phyloP scores from a whole-genome alignment of 2,888 invertebrate species.

The Leptodirus hochenwartii region DNA sequence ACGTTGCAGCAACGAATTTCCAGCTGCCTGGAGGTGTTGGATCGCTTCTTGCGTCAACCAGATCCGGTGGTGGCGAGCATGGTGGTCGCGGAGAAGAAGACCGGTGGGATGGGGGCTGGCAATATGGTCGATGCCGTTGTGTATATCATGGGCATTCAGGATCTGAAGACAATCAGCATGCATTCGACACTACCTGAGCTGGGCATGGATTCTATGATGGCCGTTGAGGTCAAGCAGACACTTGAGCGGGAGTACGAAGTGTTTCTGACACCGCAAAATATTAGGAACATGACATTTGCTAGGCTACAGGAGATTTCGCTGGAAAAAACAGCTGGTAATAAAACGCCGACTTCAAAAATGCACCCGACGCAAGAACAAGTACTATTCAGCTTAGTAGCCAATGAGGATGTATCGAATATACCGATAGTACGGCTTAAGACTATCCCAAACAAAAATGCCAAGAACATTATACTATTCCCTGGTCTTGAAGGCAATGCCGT shows the following conservation, averaged over 20 bases:
- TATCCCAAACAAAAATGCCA: constrained; percentile 9
- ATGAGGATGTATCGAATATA: constrained; percentile 34
- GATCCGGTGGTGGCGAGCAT: constrained; percentile 59
- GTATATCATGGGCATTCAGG: constrained; percentile 38
- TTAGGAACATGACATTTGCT: constrained; percentile 61
- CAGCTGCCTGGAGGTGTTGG: constrained; percentile 42
- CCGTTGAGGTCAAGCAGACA: constrained; percentile 87
- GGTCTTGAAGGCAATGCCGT: constrained; percentile 48
- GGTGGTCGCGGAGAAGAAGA: constrained; percentile 71
- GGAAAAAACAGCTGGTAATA: constrained; percentile 31
- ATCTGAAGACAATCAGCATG: constrained; percentile 48
- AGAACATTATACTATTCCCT: constrained; percentile 40
- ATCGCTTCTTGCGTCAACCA: constrained; percentile 48
- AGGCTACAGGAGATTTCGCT: constrained; percentile 37
- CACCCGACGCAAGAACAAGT: constrained; percentile 6
- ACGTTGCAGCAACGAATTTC: constrained; percentile 48
- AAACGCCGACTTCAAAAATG: constrained; percentile 14
- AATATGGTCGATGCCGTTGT: constrained; percentile 57
- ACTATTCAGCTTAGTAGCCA: constrained; percentile 40
- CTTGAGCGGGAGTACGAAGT: constrained; percentile 80
- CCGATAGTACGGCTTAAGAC: constrained; percentile 25
- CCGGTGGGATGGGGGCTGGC: constrained; percentile 38
- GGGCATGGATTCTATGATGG: constrained; percentile 96
- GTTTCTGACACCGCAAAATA: constrained; percentile 69
- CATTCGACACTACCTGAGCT: constrained; percentile 69